Evolutionary conservation across 2,797 vertebrate species (phyloP).

Genomic region (Mormyrops attenuatus): DNA sequence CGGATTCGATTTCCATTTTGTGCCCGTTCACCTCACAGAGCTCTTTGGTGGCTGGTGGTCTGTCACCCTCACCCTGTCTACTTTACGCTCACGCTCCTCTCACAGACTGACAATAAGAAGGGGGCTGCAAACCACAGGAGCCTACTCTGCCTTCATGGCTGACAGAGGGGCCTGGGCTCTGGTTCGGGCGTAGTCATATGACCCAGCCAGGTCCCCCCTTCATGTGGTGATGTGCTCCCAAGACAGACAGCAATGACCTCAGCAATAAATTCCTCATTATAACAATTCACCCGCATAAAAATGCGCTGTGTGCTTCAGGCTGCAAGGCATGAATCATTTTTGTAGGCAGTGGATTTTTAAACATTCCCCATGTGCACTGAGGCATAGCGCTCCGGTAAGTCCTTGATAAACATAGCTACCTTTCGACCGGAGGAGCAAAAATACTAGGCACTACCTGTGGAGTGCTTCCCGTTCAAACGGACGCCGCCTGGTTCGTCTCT

Average conservation of each 20-base stretch:
- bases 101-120: not conserved
- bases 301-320: constrained; percentile 64
- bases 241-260: constrained; percentile 69
- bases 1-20: not conserved
- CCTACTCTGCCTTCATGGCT: not conserved
- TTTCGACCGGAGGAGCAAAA: constrained; percentile 38
- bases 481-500: not conserved
- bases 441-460: constrained; percentile 32
- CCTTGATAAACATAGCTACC: constrained; percentile 61
- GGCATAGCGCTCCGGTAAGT: constrained; percentile 56
- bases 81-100: not conserved
- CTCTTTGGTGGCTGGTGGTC: not conserved
- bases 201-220: constrained; percentile 63
- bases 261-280: constrained; percentile 72
- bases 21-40: not conserved
- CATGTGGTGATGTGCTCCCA: constrained; percentile 56
- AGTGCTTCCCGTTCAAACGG: constrained; percentile 3
- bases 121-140: not conserved
- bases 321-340: constrained; percentile 68
- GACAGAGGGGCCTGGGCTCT: not conserved
- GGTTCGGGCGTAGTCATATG: constrained; percentile 27
- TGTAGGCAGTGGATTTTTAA: constrained; percentile 60
- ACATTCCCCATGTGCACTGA: constrained; percentile 54
- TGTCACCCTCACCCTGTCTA: not conserved
- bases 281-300: constrained; percentile 68